Evolutionary conservation across 2,113 vertebrate genomes (phyloP).

Genomic region (Atrichornis clamosus): DNA sequence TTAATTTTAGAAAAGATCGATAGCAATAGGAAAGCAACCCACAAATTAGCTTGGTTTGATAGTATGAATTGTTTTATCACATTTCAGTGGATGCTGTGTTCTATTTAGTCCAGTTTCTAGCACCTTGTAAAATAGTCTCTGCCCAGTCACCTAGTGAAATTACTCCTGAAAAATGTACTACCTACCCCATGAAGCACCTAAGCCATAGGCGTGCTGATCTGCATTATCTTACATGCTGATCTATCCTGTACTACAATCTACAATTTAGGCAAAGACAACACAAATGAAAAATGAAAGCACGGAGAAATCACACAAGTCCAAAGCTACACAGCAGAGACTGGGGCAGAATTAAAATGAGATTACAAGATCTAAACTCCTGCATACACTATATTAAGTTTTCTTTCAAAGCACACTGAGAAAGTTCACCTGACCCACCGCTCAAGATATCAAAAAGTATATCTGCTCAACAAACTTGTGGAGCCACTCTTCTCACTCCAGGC

Average conservation of each 20-base stretch:
- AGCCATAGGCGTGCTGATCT: neutral
- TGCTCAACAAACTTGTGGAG: neutral
- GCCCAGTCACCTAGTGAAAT: neutral
- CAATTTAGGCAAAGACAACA: neutral
- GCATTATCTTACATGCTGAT: neutral
- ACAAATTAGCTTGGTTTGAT: neutral
- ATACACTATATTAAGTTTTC: neutral
- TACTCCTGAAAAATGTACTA: neutral
- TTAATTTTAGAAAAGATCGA: neutral
- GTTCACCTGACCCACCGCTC: neutral
- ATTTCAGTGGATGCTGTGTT: neutral
- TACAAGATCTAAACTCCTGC: neutral
- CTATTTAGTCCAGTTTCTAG: neutral
- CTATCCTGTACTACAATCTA: neutral
- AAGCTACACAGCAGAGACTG: neutral
- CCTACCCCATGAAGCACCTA: neutral
- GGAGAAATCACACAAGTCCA: neutral
- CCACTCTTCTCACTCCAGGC: neutral
- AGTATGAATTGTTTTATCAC: neutral
- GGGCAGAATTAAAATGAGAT: neutral
- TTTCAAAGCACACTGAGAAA: neutral
- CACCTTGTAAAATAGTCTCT: neutral
- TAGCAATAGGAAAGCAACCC: neutral
- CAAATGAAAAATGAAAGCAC: neutral
- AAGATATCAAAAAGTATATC: neutral